Evolutionary conservation across 2,888 invertebrate species (phyloP), one percentile per base, ranked within the genome.

Genomic region (Drosophila leonis): DNA sequence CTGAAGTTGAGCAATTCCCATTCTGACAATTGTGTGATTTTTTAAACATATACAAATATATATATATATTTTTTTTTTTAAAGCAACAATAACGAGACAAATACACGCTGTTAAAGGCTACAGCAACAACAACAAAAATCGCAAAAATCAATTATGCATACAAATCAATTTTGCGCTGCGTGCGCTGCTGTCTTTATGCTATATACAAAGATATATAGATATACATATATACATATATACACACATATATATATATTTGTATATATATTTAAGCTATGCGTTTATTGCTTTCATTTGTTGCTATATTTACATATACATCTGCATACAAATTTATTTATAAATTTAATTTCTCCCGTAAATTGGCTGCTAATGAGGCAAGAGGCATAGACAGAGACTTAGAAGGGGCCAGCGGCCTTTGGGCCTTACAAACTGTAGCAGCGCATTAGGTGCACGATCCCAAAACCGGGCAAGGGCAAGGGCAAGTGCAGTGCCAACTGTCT

Each of bases 61-160:
- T n/a, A 46, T 13, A 46, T 46, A 46, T 33, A 42, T 10, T 6
- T 31, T 20, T 7, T 29, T 57, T 33, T 33, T 44, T 46, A 33
- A 27, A 55, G n/a, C 42, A 72, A 55, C 41, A 65, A 61, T 49
- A 54, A 33, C 51, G 42, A 62, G 24, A 35, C 49, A 62, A 54
- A 63, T 55, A 72, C 68, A 78, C 44, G 61, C 72, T 78, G 71
- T 78, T 70, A 82, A 82, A 82, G 82, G 82, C 79, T 56, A 63
- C 64, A 55, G 55, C 65, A 57, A 63, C 62, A 57, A 63, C 62
- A 57, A 63, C 12, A 75, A 70, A 75, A 70, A 73, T 78, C 67
- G 72, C 78, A 37, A 70, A 84, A 84, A 84, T 84, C 85, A 87
- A 84, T 84, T 84, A 89, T 84, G 89, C 84, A 84, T 82, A 87